Base-by-base conservation (phyloP, 2,888 invertebrate genomes). In the Mesochorus sp. region DNA sequence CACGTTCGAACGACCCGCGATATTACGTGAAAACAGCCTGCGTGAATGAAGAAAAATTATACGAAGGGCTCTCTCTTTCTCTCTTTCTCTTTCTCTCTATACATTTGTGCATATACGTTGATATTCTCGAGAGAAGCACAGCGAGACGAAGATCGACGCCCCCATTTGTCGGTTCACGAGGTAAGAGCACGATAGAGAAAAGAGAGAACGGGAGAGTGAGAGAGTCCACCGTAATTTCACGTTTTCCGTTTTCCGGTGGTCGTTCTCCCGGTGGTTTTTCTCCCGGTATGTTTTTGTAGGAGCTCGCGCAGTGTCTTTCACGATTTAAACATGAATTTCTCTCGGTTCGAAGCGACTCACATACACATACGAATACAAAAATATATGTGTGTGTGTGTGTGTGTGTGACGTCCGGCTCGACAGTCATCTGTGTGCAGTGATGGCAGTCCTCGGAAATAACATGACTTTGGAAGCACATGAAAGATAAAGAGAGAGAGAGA, bases 241-340 rank as follows among this genome's bases (percentile, higher is more conserved):
- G 79, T 80, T 81, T 82, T 80, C 80, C 80, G 82, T 80, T 81
- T 80, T 81, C 81, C 81, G 80, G 81, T 79, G 67, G 49, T 61
- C 61, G 47, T n/a, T n/a, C n/a, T n/a, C n/a, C 47, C 74, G 66
- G 17, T 70, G 64, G 80, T 81, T 85, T 85, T 81, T 71, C 78
- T 77, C 67, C 61, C 47, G 21, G n/a, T 28, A 53, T 12, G 26
- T 28, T 28, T 51, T 67, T 67, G 49, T 67, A 55, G 17, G 4
- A 42, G 21, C 53, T 42, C 21, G 17, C 39, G 44, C 67, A 55
- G 39, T 53, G 51, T 57, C 64, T 66, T 70, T 66, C 59, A 73
- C 76, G 77, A 80, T 78, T 75, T 72, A 57, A 62, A 68, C n/a
- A n/a, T n/a, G n/a, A n/a, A 37, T 70, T 62, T 66, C 68, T 61